Evolutionary conservation across 1,140 invertebrate species (phyloP), one percentile per base, ranked within the genome.

Genomic region (Metaphire vulgaris): DNA sequence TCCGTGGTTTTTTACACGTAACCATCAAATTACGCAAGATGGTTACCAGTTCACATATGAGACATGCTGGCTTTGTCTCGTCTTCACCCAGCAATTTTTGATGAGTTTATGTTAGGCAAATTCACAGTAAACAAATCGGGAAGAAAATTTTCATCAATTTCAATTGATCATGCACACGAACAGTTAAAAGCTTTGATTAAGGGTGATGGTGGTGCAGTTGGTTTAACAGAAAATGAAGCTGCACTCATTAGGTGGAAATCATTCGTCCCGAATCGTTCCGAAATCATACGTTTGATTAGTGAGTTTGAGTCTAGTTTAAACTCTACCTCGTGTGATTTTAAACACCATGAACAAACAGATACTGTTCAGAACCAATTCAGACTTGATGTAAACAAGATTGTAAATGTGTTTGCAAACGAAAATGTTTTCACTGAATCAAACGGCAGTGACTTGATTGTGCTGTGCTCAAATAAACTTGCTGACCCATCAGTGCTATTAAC

Each of bases 81-180:
- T 12, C 6, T 21, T 12, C 41, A 56, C 21, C 41, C 41, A 12
- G 41, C 6, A 6, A 56, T 56, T 56, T 6, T 21, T 29, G 26
- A 29, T 30, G 74, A 81, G 70, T 80, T 81, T 74, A 2, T 33
- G 29, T 16, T 66, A 34, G 80, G 79, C 12, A 73, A 80, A 14
- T 82, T 81, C 66, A 68, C 67, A 32, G 67, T 80, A 34, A 28
- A 77, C 69, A 83, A 79, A 74, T 75, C 77, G 28, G 71, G 73
- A 1, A 33, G 75, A 26, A 15, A 56, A 65, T 82, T 82, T 72
- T 80, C 81, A 34, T 56, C 70, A 15, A 80, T 82, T 0, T 34
- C 77, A 0, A 75, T 82, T 41, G 81, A 83, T 67, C 81, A 83
- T 34, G 79, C 78, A 2, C 82, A 83, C 76, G 81, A 83, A 66